phyloP scores from a whole-genome alignment of 1,140 invertebrate genomes.

The Pogonus chalceus region DNA sequence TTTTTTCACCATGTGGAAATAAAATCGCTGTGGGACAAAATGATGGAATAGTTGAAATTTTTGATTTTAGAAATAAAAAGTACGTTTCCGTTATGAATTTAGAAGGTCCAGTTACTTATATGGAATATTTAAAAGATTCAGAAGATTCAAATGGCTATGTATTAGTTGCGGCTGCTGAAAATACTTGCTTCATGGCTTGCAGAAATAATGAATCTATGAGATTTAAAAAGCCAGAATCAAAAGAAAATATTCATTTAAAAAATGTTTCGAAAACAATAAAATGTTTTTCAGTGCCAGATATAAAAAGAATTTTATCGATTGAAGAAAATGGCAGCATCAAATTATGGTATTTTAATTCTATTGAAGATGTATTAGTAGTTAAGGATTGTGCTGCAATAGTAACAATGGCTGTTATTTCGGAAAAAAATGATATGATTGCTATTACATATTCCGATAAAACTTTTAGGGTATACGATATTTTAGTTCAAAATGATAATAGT shows the following conservation, averaged over 20 bases:
- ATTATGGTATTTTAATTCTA: constrained; percentile 7
- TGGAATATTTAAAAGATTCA: constrained; percentile 13
- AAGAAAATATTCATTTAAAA: neutral
- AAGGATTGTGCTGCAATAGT: neutral
- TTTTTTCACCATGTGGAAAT: constrained; percentile 18
- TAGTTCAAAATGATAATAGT: neutral
- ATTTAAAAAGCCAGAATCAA: neutral
- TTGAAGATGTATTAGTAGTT: constrained; percentile 8
- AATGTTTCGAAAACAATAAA: constrained; percentile 2
- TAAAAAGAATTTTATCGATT: constrained; percentile 9
- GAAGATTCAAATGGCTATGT: neutral
- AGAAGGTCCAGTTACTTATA: constrained; percentile 8
- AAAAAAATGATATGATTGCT: constrained; percentile 6
- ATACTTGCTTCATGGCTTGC: constrained; percentile 8
- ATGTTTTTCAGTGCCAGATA: constrained; percentile 8
- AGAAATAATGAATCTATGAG: neutral
- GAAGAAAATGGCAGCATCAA: constrained; percentile 12
- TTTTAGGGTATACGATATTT: constrained; percentile 7
- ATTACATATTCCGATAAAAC: constrained; percentile 10
- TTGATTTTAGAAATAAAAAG: constrained; percentile 15
- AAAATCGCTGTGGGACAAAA: constrained; percentile 15
- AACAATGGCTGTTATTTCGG: constrained; percentile 7
- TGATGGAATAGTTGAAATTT: constrained; percentile 15
- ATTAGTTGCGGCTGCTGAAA: constrained; percentile 9
- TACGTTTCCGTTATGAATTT: constrained; percentile 5